Evolutionary conservation across 2,888 invertebrate species (phyloP), one percentile per base, ranked within the genome.

Genomic region (Cryptophagus acutangulus): DNA sequence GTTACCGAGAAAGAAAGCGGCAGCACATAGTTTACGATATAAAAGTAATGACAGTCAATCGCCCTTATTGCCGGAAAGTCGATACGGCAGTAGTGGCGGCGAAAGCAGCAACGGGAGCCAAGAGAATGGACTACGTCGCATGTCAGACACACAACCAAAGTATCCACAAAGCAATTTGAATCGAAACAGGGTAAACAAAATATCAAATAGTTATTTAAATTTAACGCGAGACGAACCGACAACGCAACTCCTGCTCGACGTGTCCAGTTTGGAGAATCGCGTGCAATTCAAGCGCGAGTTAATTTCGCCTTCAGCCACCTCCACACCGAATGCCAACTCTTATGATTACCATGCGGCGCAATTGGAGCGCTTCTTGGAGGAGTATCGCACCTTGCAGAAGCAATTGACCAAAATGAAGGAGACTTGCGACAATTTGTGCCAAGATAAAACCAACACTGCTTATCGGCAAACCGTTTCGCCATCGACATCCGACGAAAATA

Each of bases 321-420:
- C 52, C 13, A 58, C 59, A 12, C 54, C 61, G 5, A 60, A 63
- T 43, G 76, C 78, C 31, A 75, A 73, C 31, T 73, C 77, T 12
- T 86, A 82, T 64, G 86, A 87, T 60, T 85, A 85, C 58, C 82
- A 86, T 62, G 84, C 87, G 1, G 83, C 85, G 10, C 86, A 87
- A 61, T 69, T 87, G 46, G 87, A 87, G 59, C 76, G 81, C 40
- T 87, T 87, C 64, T 74, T 87, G 30, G 84, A 87, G 58, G 87
- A 87, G 61, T 87, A 87, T 61, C 76, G 85, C 52, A 81, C 75
- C 54, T 73, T 87, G 41, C 82, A 87, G 61, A 82, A 84, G 61
- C 84, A 87, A 64, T 70, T 87, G 48, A 84, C 83, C 42, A 80
- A 81, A 63, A 86, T 87, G 85, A 87, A 85, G 58, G 82, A 84